Conservation (phyloP, 2,113 vertebrate species). For the Syngnathoides biaculeatus region DNA sequence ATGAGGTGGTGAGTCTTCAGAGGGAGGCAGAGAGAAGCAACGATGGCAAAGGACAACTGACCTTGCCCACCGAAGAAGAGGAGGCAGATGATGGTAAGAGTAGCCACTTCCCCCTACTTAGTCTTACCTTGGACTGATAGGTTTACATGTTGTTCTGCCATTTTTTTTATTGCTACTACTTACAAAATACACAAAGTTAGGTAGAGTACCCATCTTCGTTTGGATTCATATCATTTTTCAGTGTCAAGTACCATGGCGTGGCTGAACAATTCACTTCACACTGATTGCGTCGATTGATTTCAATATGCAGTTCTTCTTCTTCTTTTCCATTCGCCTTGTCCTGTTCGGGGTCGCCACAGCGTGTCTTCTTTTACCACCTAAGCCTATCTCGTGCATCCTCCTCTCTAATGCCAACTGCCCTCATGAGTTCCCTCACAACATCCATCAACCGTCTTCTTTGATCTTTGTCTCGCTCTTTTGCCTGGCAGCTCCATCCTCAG, state of each 20-base stretch:
- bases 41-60: conserved; percentile 66
- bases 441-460: too few species aligned
- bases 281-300: background rate
- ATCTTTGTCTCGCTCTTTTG: too few species aligned
- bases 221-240: background rate
- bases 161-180: conserved; percentile 2
- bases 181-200: background rate
- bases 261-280: background rate
- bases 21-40: conserved; percentile 81
- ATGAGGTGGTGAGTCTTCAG: conserved; percentile 91
- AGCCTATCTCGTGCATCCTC: too few species aligned
- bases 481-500: too few species aligned
- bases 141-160: background rate
- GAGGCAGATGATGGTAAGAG: conserved; percentile 86
- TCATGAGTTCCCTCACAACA: too few species aligned
- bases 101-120: background rate
- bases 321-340: too few species aligned
- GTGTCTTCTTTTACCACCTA: too few species aligned
- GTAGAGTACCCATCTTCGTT: background rate
- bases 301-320: background rate
- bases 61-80: conserved; percentile 85
- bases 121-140: background rate
- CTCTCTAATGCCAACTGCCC: too few species aligned
- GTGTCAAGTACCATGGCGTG: background rate
- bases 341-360: too few species aligned